Conservation (phyloP, 1,140 invertebrate species). For the Condylostylus longicornis region DNA sequence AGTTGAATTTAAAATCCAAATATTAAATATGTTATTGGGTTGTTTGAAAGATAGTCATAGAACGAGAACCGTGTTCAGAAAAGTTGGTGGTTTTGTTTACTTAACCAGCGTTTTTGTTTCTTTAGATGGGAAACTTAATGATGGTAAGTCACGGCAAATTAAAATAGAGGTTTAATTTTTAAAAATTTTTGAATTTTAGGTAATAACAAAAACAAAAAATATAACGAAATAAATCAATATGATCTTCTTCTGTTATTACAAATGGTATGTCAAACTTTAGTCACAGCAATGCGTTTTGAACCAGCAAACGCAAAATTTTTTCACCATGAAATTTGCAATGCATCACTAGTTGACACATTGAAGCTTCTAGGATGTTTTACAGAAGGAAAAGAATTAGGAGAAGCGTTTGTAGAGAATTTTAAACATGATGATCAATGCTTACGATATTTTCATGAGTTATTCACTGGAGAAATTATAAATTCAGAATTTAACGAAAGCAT, state of each 20-base stretch:
- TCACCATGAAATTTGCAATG: slow-evolving; percentile 86
- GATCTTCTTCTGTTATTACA: slow-evolving; percentile 61
- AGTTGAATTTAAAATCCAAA: slow-evolving; percentile 74
- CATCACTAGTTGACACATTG: slow-evolving; percentile 82
- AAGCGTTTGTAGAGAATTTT: slow-evolving; percentile 16
- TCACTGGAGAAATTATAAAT: slow-evolving; percentile 56
- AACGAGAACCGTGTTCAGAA: slow-evolving; percentile 89
- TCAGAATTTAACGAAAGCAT: slow-evolving; percentile 42
- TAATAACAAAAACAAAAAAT: slow-evolving; percentile 14
- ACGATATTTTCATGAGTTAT: slow-evolving; percentile 48
- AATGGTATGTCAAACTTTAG: slow-evolving; percentile 87
- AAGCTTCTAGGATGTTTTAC: slow-evolving; percentile 82
- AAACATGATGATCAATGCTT: slow-evolving; percentile 14
- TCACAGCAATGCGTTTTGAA: slow-evolving; percentile 96
- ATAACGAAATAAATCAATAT: slow-evolving; percentile 31
- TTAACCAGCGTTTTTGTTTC: slow-evolving; percentile 90
- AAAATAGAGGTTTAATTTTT: too few species aligned
- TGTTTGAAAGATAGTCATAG: slow-evolving; percentile 89
- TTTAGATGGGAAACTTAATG: slow-evolving; percentile 67
- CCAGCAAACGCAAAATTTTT: slow-evolving; percentile 98
- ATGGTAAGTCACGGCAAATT: too few species aligned
- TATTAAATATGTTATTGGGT: slow-evolving; percentile 73
- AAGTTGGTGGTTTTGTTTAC: slow-evolving; percentile 95
- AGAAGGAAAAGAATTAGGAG: slow-evolving; percentile 37
- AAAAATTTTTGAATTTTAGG: too few species aligned